These are phyloP conservation scores for Hozukius guyotensis DNA, from an alignment of 2,797 vertebrate genomes.

Conservation along the genomic window DNA sequence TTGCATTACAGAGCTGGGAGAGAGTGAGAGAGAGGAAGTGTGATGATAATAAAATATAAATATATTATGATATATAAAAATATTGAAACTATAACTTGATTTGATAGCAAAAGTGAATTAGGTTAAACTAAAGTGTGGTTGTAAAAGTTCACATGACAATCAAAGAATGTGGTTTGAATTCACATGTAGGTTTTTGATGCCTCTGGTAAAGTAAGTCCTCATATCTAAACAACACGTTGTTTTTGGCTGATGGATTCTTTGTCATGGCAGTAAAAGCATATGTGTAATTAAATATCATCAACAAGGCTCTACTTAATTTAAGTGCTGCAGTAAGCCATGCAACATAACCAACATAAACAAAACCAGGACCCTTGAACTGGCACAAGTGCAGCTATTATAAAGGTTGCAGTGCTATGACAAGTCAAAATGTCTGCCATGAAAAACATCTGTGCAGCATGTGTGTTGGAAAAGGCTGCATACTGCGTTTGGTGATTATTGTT, in stretches of 20 bases:
- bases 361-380: background rate
- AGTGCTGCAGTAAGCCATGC: background rate
- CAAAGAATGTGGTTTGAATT: background rate
- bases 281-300: no score
- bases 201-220: no score
- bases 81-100: background rate
- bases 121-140: background rate
- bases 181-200: background rate
- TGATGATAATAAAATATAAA: background rate
- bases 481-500: slow-evolving; percentile 15
- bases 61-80: background rate
- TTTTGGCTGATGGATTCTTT: no score
- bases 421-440: background rate
- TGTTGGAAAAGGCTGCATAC: background rate
- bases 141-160: background rate
- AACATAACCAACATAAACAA: background rate
- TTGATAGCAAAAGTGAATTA: background rate
- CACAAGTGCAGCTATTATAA: background rate
- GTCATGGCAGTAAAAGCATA: background rate
- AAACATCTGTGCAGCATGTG: background rate
- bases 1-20: no score
- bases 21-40: no score
- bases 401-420: background rate
- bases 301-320: background rate
- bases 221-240: no score